A percentile compares a stretch with the other conserved stretches of the same genome.
Evolutionary conservation across 2,797 vertebrate genomes (phyloP).

Genomic region (Acrossocheilus wenchowensis): DNA sequence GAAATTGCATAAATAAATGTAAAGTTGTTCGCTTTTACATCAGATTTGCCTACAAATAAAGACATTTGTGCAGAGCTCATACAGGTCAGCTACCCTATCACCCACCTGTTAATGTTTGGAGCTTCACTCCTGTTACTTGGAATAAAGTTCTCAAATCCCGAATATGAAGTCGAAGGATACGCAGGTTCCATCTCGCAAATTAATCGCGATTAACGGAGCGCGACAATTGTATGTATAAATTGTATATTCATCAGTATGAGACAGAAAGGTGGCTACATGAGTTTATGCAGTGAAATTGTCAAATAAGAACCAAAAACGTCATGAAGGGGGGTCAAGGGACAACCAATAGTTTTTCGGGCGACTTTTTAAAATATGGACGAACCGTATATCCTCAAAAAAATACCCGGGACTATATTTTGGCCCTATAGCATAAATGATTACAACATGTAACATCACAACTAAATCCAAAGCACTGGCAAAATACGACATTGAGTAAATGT

Average conservation of each 20-base stretch:
- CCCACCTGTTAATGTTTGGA: conserved; percentile 57
- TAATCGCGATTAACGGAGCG: neutral
- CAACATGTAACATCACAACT: neutral
- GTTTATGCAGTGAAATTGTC: conserved; percentile 47
- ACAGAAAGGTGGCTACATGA: conserved; percentile 24
- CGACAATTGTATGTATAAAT: neutral
- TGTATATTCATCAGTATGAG: neutral
- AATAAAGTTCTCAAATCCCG: conserved; percentile 30
- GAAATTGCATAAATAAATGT: neutral
- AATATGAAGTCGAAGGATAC: conserved; percentile 50
- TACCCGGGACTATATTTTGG: conserved; percentile 18
- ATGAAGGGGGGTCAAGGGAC: conserved; percentile 43
- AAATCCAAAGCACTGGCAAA: neutral
- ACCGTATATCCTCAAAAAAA: neutral
- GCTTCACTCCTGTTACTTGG: conserved; percentile 34
- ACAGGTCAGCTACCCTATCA: conserved; percentile 37
- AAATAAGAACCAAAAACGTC: conserved; percentile 64
- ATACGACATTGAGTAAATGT: neutral
- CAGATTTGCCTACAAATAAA: neutral
- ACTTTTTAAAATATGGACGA: conserved; percentile 20
- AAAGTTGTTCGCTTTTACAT: neutral
- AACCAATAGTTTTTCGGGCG: conserved; percentile 53
- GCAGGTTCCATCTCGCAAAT: conserved; percentile 46
- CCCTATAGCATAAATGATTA: neutral
- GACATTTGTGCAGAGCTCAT: conserved; percentile 1